Evolutionary conservation across 2,113 vertebrate species (phyloP).

Genomic region (Tupaia tana): DNA sequence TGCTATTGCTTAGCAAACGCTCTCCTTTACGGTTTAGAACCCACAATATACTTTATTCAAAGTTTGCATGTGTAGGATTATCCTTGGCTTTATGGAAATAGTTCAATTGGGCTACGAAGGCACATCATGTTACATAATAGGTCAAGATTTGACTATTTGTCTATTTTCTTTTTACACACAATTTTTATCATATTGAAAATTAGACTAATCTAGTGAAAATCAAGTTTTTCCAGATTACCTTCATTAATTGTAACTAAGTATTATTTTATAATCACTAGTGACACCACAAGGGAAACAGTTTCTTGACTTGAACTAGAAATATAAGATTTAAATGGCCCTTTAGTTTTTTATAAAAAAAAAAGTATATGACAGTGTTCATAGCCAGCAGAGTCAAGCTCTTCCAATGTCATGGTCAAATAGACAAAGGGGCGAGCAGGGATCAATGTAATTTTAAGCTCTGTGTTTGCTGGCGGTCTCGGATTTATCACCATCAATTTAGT

Average conservation of each 20-base stretch:
- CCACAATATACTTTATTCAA: background rate
- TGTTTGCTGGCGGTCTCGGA: constrained; percentile 9
- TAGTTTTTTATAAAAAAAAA: constrained; percentile 26
- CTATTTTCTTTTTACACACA: constrained; percentile 50
- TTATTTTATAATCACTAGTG: background rate
- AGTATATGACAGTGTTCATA: background rate
- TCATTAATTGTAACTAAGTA: background rate
- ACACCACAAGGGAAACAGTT: background rate
- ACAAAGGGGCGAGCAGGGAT: background rate
- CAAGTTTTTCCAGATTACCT: background rate
- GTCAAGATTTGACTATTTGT: background rate
- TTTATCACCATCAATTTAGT: constrained; percentile 1
- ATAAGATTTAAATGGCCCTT: background rate
- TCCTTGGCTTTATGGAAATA: constrained; percentile 2
- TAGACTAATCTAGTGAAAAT: background rate
- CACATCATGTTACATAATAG: background rate
- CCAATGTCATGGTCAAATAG: constrained; percentile 61
- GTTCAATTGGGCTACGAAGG: background rate
- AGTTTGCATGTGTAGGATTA: background rate
- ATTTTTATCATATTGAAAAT: constrained; percentile 45
- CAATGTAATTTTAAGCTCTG: constrained; percentile 49
- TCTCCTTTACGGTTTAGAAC: background rate
- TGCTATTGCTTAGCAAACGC: background rate
- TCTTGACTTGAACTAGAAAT: constrained; percentile 15
- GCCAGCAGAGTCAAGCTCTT: background rate